Conservation (phyloP, 1,140 invertebrate genomes). For the Druon quercuslanigerum region DNA sequence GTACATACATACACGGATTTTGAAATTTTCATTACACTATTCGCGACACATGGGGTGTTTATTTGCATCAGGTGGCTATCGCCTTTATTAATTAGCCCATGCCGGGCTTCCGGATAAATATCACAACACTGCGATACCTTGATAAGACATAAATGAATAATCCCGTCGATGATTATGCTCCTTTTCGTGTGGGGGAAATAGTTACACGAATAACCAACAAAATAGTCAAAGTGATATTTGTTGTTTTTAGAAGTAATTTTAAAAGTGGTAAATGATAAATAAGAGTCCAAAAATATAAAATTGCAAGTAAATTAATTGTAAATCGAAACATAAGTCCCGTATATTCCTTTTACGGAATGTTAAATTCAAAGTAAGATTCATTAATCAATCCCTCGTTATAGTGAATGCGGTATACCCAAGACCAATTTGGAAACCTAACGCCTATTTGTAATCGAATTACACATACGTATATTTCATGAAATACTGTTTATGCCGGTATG, state of each 20-base stretch:
- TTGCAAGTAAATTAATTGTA: too few relatives aligned
- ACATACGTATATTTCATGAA: conserved; percentile 53
- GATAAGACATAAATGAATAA: background rate
- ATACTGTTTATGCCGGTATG: conserved; percentile 49
- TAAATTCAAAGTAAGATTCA: conserved; percentile 49
- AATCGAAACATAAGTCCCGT: background rate
- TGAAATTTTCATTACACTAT: background rate
- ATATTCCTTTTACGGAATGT: background rate
- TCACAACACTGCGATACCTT: background rate
- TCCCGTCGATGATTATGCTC: background rate
- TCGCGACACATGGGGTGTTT: background rate
- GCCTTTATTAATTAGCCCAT: background rate
- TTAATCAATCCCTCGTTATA: conserved; percentile 58
- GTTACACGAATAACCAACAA: too few relatives aligned
- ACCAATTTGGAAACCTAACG: conserved; percentile 52
- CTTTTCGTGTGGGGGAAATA: too few relatives aligned
- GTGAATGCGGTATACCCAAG: conserved; percentile 43
- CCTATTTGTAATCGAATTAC: conserved; percentile 53
- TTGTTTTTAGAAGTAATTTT: too few relatives aligned
- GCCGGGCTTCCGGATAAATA: background rate
- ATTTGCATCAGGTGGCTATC: background rate
- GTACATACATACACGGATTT: conserved; percentile 38
- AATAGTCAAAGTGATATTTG: too few relatives aligned
- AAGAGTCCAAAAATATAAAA: too few relatives aligned
- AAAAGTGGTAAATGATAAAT: too few relatives aligned